These are phyloP conservation scores for Spodoptera frugiperda DNA, from an alignment of 1,140 invertebrate genomes.

Conservation along the genomic window DNA sequence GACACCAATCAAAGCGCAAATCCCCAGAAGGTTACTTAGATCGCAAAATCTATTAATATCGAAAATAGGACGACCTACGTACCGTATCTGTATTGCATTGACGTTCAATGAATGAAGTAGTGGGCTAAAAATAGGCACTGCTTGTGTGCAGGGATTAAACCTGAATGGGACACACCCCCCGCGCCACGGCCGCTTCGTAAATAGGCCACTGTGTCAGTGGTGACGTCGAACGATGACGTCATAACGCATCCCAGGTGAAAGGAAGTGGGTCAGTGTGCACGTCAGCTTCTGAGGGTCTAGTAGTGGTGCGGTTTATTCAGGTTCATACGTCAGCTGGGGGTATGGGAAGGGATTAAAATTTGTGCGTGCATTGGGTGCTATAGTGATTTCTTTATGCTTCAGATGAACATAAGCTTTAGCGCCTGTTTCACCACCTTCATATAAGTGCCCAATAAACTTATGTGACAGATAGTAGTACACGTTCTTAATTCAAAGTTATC, in stretches of 20 bases:
- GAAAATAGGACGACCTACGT: slow-evolving; percentile 3
- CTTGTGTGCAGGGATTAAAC: slow-evolving; percentile 61
- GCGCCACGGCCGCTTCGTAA: slow-evolving; percentile 48
- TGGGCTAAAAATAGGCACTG: slow-evolving; percentile 74
- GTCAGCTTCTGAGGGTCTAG: slow-evolving; percentile 20
- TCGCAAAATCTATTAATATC: slow-evolving; percentile 29
- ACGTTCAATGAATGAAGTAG: slow-evolving; percentile 75
- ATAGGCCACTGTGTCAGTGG: slow-evolving; percentile 74
- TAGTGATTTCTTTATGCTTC: no score
- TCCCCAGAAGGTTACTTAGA: background rate
- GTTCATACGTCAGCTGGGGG: no score
- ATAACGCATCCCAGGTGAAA: slow-evolving; percentile 69
- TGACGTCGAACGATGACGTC: slow-evolving; percentile 75
- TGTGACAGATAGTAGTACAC: no score
- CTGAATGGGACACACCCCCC: slow-evolving; percentile 69
- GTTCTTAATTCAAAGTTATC: no score
- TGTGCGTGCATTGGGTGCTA: no score
- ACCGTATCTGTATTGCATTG: slow-evolving; percentile 32
- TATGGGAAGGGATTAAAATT: no score
- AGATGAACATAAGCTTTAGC: no score
- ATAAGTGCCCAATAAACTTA: no score
- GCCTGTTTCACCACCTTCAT: no score
- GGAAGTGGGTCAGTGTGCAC: slow-evolving; percentile 65
- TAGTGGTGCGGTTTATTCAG: background rate
- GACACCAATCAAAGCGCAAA: slow-evolving; percentile 2